phyloP scores from a whole-genome alignment of 2,888 invertebrate genomes.

The Electrophaes corylata region DNA sequence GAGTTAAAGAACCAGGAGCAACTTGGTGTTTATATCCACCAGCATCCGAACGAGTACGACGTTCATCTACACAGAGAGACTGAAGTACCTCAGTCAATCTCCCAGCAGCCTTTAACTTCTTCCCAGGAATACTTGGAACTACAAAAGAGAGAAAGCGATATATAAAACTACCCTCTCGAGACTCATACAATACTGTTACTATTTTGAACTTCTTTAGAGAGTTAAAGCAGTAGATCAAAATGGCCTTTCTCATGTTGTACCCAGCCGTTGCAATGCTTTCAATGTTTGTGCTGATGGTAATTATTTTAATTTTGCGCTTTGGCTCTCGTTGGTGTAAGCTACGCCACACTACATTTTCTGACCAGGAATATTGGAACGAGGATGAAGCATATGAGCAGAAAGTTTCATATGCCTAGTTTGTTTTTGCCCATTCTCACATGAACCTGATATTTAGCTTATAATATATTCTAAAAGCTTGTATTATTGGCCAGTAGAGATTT shows the following conservation, averaged over 20 bases:
- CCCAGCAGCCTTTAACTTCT: slow-evolving; percentile 71
- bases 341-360: slow-evolving; percentile 87
- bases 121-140: slow-evolving; percentile 85
- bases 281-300: slow-evolving; percentile 89
- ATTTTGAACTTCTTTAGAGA: neutral
- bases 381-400: slow-evolving; percentile 87
- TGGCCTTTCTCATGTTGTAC: slow-evolving; percentile 90
- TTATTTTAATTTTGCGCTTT: slow-evolving; percentile 89
- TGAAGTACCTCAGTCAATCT: slow-evolving; percentile 63
- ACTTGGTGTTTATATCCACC: slow-evolving; percentile 61
- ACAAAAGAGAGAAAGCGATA: slow-evolving; percentile 92
- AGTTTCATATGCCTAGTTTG: slow-evolving; percentile 82
- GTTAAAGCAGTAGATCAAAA: slow-evolving; percentile 72
- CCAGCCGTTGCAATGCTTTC: slow-evolving; percentile 90
- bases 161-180: slow-evolving; percentile 77
- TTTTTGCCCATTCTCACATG: neutral
- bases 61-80: slow-evolving; percentile 54
- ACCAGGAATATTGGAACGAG: slow-evolving; percentile 86
- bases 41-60: slow-evolving; percentile 58
- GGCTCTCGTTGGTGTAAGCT: slow-evolving; percentile 89
- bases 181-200: neutral
- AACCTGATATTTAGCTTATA: neutral
- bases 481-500: no score
- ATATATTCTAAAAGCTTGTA: no score
- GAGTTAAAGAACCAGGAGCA: slow-evolving; percentile 85